These are phyloP conservation scores for Trachelus stipa DNA, from an alignment of 2,888 invertebrate genomes.

Conservation along the genomic window DNA sequence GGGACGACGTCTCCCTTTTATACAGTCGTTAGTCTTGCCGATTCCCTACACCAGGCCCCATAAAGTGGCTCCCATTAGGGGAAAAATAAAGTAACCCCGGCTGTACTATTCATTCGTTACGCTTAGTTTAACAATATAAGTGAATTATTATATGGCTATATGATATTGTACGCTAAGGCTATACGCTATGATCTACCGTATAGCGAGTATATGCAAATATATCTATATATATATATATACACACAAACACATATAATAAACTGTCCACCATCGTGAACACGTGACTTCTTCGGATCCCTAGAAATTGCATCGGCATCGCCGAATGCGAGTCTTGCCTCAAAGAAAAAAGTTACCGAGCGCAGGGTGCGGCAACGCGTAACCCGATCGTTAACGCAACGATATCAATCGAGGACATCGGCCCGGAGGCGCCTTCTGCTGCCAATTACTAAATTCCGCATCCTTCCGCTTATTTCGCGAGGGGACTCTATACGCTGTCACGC, in stretches of 20 bases:
- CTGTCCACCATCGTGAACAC: neutral
- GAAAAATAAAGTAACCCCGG: neutral
- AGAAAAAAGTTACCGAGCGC: neutral
- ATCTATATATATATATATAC: too few relatives aligned
- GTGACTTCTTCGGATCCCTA: neutral
- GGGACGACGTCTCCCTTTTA: neutral
- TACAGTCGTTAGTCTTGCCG: neutral
- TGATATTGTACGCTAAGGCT: neutral
- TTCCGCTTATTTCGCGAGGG: constrained; percentile 27
- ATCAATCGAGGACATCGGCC: constrained; percentile 56
- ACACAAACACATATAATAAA: too few relatives aligned
- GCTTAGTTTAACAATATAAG: neutral
- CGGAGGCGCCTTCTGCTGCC: constrained; percentile 48
- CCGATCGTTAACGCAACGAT: constrained; percentile 49
- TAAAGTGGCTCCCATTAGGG: neutral
- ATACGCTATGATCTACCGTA: neutral
- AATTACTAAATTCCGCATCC: constrained; percentile 56
- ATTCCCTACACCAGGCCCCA: neutral
- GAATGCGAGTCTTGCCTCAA: neutral
- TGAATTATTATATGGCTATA: neutral
- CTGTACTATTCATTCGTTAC: neutral
- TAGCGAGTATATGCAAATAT: too few relatives aligned
- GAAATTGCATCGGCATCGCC: neutral
- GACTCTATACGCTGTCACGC: constrained; percentile 44
- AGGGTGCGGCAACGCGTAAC: constrained; percentile 13